Base-by-base conservation (phyloP, 92 coral and sea anemone genomes). In the Palythoa heliodiscus region DNA sequence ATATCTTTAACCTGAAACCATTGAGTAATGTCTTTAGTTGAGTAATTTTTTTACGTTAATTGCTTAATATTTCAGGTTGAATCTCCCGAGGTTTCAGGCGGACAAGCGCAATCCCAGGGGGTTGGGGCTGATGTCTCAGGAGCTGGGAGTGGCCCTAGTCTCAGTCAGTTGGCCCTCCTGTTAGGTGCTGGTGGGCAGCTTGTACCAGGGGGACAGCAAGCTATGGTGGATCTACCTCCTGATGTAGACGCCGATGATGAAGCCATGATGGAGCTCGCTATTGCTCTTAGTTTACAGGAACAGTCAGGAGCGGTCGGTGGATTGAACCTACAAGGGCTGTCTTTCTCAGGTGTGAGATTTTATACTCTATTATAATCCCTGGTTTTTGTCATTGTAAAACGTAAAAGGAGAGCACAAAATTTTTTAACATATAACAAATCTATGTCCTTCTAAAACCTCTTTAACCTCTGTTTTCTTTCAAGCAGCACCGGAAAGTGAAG, bases 261-360 rank as follows among this genome's bases (percentile, higher is more conserved):
- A 73, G 98, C 99, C 75, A 96, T 96, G 99, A 95, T 96, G 95
- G 99, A 96, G 84, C 93, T 96, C 52, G 99, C 99, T 22, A 96
- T 96, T 74, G 99, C 98, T 20, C 84, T 96, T n/a, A 96, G 99
- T 76, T 92, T 96, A 79, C 99, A 96, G 82, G 99, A 96, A 12
- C 99, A 96, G 84, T 87, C 96, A 40, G 95, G 90, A 47, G 91
- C 89, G 0, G 89, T 92, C 19, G 87, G 70, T 10, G 78, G 70
- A 13, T 23, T 83, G 19, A 70, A 77, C 13, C 69, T 71, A 24
- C 79, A 71, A 23, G 70, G 87, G 7, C 70, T 71, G 35, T 73
- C 71, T 22, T 71, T 83, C 53, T 71, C 87, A 71, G 77, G 87
- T 83, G 5, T 68, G 43, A 3, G n/a, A 3, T 74, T 20, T 9